Evolutionary conservation across 2,888 invertebrate genomes (phyloP).

Genomic region (Scaptomyza tumidula): DNA sequence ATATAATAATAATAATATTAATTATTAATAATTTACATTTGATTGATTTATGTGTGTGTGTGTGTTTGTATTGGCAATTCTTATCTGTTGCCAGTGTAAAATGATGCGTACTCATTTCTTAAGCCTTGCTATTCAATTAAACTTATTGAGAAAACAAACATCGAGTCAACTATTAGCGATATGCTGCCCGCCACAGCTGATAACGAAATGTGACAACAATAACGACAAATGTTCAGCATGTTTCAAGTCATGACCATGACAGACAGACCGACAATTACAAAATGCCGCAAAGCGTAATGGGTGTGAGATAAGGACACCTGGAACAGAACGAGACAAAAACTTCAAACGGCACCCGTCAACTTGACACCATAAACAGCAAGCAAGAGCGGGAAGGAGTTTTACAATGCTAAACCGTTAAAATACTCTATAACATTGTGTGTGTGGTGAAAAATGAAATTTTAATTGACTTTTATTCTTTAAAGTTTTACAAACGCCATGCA

Average conservation of each 20-base stretch:
- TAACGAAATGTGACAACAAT: conserved; percentile 34
- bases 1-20: too few relatives aligned
- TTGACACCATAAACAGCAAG: neutral
- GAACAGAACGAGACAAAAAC: conserved; percentile 2
- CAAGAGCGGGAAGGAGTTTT: neutral
- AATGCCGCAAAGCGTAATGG: conserved; percentile 12
- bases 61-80: neutral
- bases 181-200: conserved; percentile 33
- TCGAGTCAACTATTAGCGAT: conserved; percentile 27
- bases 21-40: conserved; percentile 15
- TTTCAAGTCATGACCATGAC: conserved; percentile 39
- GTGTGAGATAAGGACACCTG: conserved; percentile 12
- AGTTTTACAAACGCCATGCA: too few relatives aligned
- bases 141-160: conserved; percentile 36
- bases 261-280: conserved; percentile 28
- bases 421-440: neutral
- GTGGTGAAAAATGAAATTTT: neutral
- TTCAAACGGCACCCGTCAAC: conserved; percentile 6
- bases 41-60: neutral
- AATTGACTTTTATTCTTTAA: too few relatives aligned
- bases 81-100: conserved; percentile 40
- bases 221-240: conserved; percentile 14
- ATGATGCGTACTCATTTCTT: conserved; percentile 24
- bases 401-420: neutral
- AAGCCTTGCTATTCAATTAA: conserved; percentile 59